phyloP scores from a whole-genome alignment of 1,140 invertebrate species.

The Argopecten irradians region DNA sequence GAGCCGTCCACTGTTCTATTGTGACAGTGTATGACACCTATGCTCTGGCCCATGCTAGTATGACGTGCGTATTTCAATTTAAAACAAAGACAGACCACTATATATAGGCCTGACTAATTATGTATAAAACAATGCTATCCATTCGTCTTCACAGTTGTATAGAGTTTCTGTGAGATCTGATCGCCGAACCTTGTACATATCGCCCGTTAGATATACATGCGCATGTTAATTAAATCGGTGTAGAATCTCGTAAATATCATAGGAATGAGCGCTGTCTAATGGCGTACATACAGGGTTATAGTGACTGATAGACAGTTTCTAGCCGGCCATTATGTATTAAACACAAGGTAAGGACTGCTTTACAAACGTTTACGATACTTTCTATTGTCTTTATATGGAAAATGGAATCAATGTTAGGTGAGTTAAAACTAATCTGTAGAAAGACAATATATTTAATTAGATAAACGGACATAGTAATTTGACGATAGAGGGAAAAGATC shows the following conservation, averaged over 20 bases:
- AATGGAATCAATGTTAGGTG: no score
- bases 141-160: conserved; percentile 1
- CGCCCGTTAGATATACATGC: not conserved
- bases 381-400: no score
- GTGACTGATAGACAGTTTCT: not conserved
- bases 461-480: not conserved
- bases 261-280: not conserved
- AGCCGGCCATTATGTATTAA: not conserved
- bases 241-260: not conserved
- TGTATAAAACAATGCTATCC: conserved; percentile 11
- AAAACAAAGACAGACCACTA: not conserved
- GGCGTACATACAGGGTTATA: not conserved
- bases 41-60: not conserved
- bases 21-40: not conserved
- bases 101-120: not conserved
- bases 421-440: no score
- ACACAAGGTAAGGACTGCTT: not conserved
- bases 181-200: not conserved
- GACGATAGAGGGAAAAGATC: not conserved
- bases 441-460: no score
- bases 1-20: not conserved
- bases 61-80: not conserved
- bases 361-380: no score
- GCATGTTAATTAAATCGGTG: not conserved
- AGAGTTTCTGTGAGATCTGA: not conserved